Evolutionary conservation across 2,113 vertebrate genomes (phyloP).

Genomic region (Oreochromis niloticus): DNA sequence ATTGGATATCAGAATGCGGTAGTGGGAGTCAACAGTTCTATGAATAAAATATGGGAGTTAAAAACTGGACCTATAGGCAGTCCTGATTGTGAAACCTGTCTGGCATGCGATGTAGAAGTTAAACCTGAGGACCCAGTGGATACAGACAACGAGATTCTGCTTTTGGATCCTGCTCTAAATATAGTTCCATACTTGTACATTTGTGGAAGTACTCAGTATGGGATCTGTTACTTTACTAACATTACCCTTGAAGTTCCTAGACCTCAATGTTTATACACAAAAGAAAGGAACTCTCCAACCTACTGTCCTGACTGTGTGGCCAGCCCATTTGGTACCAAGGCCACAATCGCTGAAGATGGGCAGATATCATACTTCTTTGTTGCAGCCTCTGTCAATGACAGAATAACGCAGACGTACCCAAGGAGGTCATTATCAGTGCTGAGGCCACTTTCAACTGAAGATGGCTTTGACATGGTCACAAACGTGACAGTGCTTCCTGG

Average conservation of each 20-base stretch:
- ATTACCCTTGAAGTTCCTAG: rapidly evolving
- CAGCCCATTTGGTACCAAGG: constrained; percentile 84
- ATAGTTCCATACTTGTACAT: constrained; percentile 70
- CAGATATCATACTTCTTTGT: constrained; percentile 76
- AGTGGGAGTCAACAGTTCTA: constrained; percentile 56
- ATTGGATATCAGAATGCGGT: constrained; percentile 82
- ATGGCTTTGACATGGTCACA: constrained; percentile 75
- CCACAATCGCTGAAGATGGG: constrained; percentile 67
- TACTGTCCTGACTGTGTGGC: constrained; percentile 84
- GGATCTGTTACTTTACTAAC: constrained; percentile 80
- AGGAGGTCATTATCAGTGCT: constrained; percentile 81
- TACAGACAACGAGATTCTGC: constrained; percentile 79
- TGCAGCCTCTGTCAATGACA: constrained; percentile 76
- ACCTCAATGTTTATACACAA: constrained; percentile 75
- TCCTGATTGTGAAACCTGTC: constrained; percentile 77
- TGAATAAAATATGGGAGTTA: constrained; percentile 65
- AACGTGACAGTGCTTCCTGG: constrained; percentile 77
- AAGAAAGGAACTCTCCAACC: constrained; percentile 34
- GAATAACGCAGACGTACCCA: constrained; percentile 66
- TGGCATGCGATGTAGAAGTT: constrained; percentile 36
- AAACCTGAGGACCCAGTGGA: constrained; percentile 55
- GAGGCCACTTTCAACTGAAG: constrained; percentile 75
- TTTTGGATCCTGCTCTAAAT: constrained; percentile 66
- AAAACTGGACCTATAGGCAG: constrained; percentile 81
- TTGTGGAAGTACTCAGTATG: constrained; percentile 79